Base-by-base conservation (phyloP, 2,888 invertebrate species). In the Protodeltote pygarga region DNA sequence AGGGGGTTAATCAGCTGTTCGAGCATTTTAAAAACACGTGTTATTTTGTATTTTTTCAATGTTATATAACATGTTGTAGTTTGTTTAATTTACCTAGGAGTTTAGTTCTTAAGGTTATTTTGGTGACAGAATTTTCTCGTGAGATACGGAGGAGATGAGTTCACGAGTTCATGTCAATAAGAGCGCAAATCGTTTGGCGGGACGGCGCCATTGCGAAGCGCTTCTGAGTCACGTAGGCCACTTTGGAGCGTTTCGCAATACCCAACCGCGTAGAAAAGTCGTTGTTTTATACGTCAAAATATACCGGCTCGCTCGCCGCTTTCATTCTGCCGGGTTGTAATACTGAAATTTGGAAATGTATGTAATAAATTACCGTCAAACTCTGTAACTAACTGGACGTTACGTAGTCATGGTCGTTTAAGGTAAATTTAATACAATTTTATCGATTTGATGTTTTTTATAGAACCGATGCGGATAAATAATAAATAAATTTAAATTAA, bases 141-240 rank as follows among this genome's bases (percentile, higher is more conserved):
- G 25, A 35, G 42, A 55, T 41, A 42, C 32, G 58, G 50, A 55
- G 48, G 58, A 47, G 57, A 54, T 62, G 65, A 62, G 65, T 69
- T 47, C 58, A 54, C 63, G 65, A 62, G 65, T 69, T n/a, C n/a
- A 65, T 77, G 86, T 87, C 83, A 73, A 81, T 89, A 90, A 83
- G 88, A 83, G 85, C 83, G 81, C 82, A 87, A 78, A 85, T 92
- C 73, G 93, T 85, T 85, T 90, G 83, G 88, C 92, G 75, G 84
- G 79, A 75, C n/a, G 89, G 75, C 89, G 86, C 92, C 92, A 92
- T 92, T 87, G 83, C 84, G 66, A 75, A 80, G 83, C 80, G 78
- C 71, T 83, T 77, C 76, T 71, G 65, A 87, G 92, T 92, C 93
- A 92, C 93, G 92, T 92, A 93, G 87, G 92, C 92, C 89, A 90